These are phyloP conservation scores for Nemurella pictetii DNA, from an alignment of 2,888 invertebrate species.

Conservation along the genomic window DNA sequence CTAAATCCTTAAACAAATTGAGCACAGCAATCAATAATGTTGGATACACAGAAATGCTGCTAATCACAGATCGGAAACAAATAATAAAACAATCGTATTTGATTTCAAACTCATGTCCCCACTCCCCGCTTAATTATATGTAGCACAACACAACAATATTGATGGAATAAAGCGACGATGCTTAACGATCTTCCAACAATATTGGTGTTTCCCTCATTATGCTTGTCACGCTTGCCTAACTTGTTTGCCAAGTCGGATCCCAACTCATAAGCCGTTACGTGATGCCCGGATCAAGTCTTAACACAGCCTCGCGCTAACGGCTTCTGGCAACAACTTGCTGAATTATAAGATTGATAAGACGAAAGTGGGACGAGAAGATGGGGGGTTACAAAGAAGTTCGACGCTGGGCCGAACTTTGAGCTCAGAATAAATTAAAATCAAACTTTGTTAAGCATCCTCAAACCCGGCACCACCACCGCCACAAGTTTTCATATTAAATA, in stretches of 20 bases:
- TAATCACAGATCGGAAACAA: background rate
- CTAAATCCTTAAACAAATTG: no score
- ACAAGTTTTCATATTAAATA: no score
- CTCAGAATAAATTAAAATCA: background rate
- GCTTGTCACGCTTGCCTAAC: conserved; percentile 37
- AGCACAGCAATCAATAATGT: no score
- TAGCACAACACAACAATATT: background rate
- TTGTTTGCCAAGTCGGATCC: conserved; percentile 36
- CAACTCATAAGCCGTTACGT: conserved; percentile 30
- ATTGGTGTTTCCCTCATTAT: conserved; percentile 27
- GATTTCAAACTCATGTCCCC: background rate
- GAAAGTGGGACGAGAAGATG: background rate
- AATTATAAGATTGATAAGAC: background rate
- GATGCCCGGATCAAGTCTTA: background rate
- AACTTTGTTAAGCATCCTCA: no score
- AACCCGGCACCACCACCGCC: no score
- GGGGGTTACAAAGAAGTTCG: background rate
- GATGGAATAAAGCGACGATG: background rate
- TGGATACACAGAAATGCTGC: background rate
- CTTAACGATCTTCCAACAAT: conserved; percentile 7
- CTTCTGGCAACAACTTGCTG: background rate
- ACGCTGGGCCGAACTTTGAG: background rate
- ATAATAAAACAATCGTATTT: background rate
- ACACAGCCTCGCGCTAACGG: background rate
- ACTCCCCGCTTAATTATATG: background rate